Evolutionary conservation across 2,888 invertebrate species (phyloP).

Genomic region (Aplocera efformata): DNA sequence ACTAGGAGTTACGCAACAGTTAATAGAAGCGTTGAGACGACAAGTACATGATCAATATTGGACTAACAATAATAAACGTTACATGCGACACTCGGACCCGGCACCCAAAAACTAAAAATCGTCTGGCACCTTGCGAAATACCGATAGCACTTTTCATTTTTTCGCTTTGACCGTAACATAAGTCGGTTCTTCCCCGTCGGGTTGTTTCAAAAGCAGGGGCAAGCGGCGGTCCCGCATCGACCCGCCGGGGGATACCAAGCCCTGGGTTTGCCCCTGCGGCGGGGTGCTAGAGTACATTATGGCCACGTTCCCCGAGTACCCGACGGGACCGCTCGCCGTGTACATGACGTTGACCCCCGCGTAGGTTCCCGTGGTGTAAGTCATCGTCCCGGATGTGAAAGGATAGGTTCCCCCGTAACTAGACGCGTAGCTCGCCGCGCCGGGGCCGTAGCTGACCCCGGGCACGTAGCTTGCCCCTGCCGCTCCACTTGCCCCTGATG

Average conservation of each 20-base stretch:
- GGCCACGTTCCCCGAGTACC: slow-evolving; percentile 19
- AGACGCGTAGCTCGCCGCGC: not conserved
- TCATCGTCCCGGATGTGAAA: slow-evolving; percentile 1
- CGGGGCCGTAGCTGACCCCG: not conserved
- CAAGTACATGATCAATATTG: too few relatives aligned
- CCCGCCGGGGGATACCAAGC: slow-evolving; percentile 14
- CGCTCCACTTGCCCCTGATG: too few relatives aligned
- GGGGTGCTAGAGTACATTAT: slow-evolving; percentile 16
- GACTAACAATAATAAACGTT: too few relatives aligned
- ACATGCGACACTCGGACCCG: slow-evolving; percentile 3
- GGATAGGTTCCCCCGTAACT: slow-evolving; percentile 1
- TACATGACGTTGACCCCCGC: slow-evolving; percentile 23
- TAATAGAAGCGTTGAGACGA: too few relatives aligned
- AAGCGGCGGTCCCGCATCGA: slow-evolving; percentile 28
- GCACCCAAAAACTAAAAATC: slow-evolving; percentile 42
- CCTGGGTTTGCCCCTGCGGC: slow-evolving; percentile 4
- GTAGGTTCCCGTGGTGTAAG: slow-evolving; percentile 18
- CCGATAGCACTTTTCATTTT: slow-evolving; percentile 70
- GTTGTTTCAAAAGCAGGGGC: slow-evolving; percentile 36
- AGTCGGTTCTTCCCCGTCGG: slow-evolving; percentile 45
- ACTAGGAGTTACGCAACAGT: not conserved
- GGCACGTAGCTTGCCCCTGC: not conserved
- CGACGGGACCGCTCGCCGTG: slow-evolving; percentile 17
- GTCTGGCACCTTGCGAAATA: slow-evolving; percentile 75
- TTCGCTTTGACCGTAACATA: slow-evolving; percentile 65